A percentile compares a stretch with the other conserved stretches of the same genome.
These are phyloP conservation scores for Sigmodon hispidus DNA, from an alignment of 2,113 vertebrate genomes.

Conservation along the genomic window DNA sequence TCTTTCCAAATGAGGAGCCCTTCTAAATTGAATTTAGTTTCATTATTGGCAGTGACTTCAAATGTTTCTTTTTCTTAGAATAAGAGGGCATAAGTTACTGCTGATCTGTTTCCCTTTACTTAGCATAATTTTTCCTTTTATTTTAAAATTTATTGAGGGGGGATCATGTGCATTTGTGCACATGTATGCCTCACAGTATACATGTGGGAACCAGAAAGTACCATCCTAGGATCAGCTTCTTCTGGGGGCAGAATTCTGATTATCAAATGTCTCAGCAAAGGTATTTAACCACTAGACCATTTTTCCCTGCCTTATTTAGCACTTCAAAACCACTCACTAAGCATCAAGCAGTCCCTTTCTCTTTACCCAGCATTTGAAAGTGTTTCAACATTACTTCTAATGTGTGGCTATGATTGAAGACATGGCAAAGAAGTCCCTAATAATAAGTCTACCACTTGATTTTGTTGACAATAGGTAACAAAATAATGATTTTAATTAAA, in stretches of 20 bases:
- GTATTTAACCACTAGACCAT: too few relatives aligned
- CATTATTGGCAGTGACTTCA: neutral
- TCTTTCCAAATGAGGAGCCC: neutral
- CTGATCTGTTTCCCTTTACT: neutral
- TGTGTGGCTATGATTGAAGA: neutral
- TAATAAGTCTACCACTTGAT: constrained; percentile 19
- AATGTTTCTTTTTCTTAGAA: neutral
- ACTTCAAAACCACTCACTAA: neutral
- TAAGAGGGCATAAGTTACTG: neutral
- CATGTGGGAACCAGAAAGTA: neutral
- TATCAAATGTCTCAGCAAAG: neutral
- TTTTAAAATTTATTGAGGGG: neutral
- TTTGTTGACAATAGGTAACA: constrained; percentile 17
- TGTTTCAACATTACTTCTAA: neutral
- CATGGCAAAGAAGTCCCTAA: neutral
- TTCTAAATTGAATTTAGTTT: neutral
- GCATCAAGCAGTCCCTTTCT: neutral
- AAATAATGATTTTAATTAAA: constrained; percentile 68
- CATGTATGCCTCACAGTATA: neutral
- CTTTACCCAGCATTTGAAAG: neutral
- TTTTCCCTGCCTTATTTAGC: neutral
- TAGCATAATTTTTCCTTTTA: neutral
- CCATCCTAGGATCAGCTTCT: neutral
- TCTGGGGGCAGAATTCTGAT: neutral
- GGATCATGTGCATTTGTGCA: neutral